phyloP scores from a whole-genome alignment of 2,888 invertebrate species.

The Boloria selene region DNA sequence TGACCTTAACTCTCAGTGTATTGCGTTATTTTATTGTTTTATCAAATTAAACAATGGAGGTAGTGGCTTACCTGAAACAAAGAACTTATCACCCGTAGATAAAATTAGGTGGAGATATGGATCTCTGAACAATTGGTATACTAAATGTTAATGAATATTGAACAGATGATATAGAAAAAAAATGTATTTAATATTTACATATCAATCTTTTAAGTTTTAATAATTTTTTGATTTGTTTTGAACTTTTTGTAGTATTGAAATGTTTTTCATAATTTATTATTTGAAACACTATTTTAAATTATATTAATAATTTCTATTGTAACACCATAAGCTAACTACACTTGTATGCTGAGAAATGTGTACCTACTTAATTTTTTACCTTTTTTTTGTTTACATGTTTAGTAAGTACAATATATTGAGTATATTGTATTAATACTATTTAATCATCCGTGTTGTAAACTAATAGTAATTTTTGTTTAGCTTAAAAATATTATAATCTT shows the following conservation, averaged over 20 bases:
- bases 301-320: too few relatives aligned
- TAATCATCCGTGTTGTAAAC: too few relatives aligned
- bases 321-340: too few relatives aligned
- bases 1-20: constrained; percentile 54
- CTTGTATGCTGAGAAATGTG: too few relatives aligned
- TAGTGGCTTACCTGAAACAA: constrained; percentile 60
- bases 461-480: too few relatives aligned
- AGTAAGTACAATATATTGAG: too few relatives aligned
- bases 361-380: too few relatives aligned
- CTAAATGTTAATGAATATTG: constrained; percentile 5
- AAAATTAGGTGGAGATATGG: constrained; percentile 49
- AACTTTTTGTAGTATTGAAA: not conserved
- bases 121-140: constrained; percentile 21
- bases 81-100: constrained; percentile 60
- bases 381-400: too few relatives aligned
- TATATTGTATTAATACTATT: too few relatives aligned
- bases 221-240: not conserved
- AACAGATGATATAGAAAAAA: not conserved
- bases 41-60: constrained; percentile 60
- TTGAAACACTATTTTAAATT: too few relatives aligned
- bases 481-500: too few relatives aligned
- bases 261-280: not conserved
- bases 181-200: not conserved
- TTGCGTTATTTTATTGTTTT: constrained; percentile 55
- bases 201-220: not conserved